A percentile compares a stretch with the other conserved stretches of the same genome.
phyloP scores from a whole-genome alignment of 2,113 vertebrate genomes.

The Hemicordylus capensis region DNA sequence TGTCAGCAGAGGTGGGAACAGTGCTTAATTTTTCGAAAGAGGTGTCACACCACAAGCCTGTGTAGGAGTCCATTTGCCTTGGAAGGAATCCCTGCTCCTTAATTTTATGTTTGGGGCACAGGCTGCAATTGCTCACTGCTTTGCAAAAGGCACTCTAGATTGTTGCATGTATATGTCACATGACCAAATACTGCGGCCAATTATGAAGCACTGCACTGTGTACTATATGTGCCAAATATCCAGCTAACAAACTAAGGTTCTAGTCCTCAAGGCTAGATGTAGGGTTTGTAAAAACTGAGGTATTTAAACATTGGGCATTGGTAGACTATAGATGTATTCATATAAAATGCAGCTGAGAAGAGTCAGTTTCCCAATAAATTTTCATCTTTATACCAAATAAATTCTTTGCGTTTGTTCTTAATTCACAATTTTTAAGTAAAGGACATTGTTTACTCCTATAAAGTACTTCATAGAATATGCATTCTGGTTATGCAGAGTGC shows the following conservation, averaged over 20 bases:
- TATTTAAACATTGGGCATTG: background rate
- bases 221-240: slow-evolving; percentile 59
- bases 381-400: background rate
- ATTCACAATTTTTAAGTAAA: background rate
- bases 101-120: background rate
- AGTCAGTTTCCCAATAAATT: background rate
- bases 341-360: background rate
- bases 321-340: background rate
- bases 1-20: slow-evolving; percentile 20
- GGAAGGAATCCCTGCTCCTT: background rate
- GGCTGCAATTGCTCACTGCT: background rate
- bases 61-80: too few relatives aligned
- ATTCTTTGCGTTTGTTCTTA: too few relatives aligned
- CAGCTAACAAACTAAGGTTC: slow-evolving; percentile 47
- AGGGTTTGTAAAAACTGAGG: background rate
- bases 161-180: background rate
- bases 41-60: background rate
- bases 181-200: slow-evolving; percentile 45
- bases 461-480: background rate
- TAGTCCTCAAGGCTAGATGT: background rate
- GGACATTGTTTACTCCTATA: background rate
- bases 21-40: background rate
- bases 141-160: background rate
- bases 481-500: background rate
- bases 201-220: slow-evolving; percentile 38